Conservation (phyloP, 2,113 vertebrate genomes). For the Epinephelus moara region DNA sequence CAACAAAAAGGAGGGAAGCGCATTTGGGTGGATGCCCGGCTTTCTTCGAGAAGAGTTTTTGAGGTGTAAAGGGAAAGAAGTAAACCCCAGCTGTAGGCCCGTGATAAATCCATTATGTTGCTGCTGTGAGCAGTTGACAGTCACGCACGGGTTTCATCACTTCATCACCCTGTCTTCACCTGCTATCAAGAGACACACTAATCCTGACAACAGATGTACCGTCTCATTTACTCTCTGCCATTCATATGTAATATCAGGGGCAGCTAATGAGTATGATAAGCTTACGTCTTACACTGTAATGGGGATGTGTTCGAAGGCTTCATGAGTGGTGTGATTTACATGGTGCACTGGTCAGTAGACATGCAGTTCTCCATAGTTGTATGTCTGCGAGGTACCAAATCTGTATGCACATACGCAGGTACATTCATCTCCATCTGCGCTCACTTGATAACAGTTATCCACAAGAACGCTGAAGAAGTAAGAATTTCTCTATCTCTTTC, state of each 20-base stretch:
- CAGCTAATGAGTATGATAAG: slow-evolving; percentile 27
- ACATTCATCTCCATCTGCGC: slow-evolving; percentile 29
- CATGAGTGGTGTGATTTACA: slow-evolving; percentile 12
- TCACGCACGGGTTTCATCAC: slow-evolving; percentile 44
- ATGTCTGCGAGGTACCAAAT: slow-evolving; percentile 2
- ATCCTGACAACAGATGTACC: slow-evolving; percentile 55
- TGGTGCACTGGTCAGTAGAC: slow-evolving; percentile 19
- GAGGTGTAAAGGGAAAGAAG: slow-evolving; percentile 26
- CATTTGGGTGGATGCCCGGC: slow-evolving; percentile 39
- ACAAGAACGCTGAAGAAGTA: slow-evolving; percentile 22
- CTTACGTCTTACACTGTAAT: neutral
- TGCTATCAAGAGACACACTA: slow-evolving; percentile 40
- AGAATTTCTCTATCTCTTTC: too few relatives aligned
- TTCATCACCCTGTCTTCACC: slow-evolving; percentile 28
- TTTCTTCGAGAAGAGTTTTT: slow-evolving; percentile 41
- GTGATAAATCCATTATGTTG: slow-evolving; percentile 56
- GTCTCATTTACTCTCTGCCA: slow-evolving; percentile 47
- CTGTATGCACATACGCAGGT: slow-evolving; percentile 7
- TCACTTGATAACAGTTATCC: slow-evolving; percentile 53
- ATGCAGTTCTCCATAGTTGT: neutral
- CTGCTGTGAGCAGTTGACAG: slow-evolving; percentile 46
- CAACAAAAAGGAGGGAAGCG: slow-evolving; percentile 24
- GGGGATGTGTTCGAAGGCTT: too few relatives aligned
- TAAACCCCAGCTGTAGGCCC: slow-evolving; percentile 12
- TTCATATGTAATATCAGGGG: slow-evolving; percentile 28